Percentiles rank a stretch among this genome's conserved stretches.
Evolutionary conservation across 2,113 vertebrate species (phyloP).

Genomic region (Nycticorax nycticorax): DNA sequence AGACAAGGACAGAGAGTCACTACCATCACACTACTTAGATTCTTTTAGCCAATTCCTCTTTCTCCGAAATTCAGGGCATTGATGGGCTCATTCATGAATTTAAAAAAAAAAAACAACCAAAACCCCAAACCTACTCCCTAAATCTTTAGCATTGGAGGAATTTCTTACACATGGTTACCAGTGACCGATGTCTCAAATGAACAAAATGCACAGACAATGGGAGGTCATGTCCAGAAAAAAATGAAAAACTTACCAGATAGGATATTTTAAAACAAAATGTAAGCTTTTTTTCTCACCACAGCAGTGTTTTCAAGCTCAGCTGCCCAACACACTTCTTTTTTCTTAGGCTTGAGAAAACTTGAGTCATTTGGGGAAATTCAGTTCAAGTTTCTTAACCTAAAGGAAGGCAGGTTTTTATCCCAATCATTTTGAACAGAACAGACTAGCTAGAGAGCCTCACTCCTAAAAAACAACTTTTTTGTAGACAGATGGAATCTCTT

Average conservation of each 20-base stretch:
- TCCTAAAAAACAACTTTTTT: neutral
- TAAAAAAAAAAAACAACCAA: neutral
- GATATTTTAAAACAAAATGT: neutral
- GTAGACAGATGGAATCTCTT: neutral
- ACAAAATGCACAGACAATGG: neutral
- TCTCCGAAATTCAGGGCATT: neutral
- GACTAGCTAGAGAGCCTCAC: neutral
- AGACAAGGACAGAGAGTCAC: neutral
- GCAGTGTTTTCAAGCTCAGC: neutral
- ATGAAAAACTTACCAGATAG: neutral
- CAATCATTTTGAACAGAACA: neutral
- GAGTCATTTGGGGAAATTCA: neutral
- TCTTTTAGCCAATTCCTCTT: constrained; percentile 10
- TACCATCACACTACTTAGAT: neutral
- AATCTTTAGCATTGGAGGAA: neutral
- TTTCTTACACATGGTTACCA: neutral
- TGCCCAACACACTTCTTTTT: neutral
- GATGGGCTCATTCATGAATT: neutral
- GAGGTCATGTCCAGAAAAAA: neutral
- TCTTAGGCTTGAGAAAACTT: neutral
- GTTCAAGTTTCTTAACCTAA: neutral
- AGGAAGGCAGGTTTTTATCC: neutral
- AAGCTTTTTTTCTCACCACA: neutral
- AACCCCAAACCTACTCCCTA: neutral
- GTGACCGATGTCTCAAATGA: neutral